Percentiles rank a stretch among this genome's conserved stretches.
These are phyloP conservation scores for Dysmachus trigonus DNA, from an alignment of 2,888 invertebrate species.

Conservation along the genomic window DNA sequence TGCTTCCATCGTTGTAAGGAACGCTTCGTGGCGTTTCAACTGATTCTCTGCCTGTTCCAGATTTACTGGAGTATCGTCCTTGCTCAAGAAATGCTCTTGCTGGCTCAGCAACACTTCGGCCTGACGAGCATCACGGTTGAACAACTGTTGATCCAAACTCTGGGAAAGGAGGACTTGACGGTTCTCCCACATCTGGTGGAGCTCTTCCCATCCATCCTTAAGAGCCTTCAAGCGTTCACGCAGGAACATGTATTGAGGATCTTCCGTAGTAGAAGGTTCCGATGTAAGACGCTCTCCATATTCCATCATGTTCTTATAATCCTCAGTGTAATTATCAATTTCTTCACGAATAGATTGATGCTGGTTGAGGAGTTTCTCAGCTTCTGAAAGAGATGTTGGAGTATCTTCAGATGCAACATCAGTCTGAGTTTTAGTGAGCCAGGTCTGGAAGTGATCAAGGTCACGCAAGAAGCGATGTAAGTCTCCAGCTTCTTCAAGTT, in stretches of 20 bases:
- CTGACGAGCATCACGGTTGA: conserved; percentile 96
- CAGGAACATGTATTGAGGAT: conserved; percentile 99
- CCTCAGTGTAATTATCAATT: conserved; percentile 98
- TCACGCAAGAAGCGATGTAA: conserved; percentile 97
- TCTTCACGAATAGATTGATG: conserved; percentile 99
- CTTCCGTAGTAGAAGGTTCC: conserved; percentile 87
- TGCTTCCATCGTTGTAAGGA: conserved; percentile 99
- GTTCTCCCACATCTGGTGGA: conserved; percentile 99
- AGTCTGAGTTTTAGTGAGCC: conserved; percentile 99
- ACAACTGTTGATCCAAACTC: conserved; percentile 92
- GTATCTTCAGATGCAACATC: conserved; percentile 97
- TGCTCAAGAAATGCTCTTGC: conserved; percentile 96
- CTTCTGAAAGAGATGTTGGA: conserved; percentile 91
- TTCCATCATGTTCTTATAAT: conserved; percentile 99
- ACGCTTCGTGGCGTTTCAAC: conserved; percentile 97
- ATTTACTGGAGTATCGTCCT: conserved; percentile 94
- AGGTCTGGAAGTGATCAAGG: conserved; percentile 99
- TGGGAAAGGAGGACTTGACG: conserved; percentile 93
- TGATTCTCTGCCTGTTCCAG: conserved; percentile 97
- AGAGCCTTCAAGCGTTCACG: conserved; percentile 96
- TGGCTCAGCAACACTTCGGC: conserved; percentile 97
- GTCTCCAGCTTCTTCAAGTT: conserved; percentile 98
- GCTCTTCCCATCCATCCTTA: conserved; percentile 98
- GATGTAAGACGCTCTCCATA: conserved; percentile 96
- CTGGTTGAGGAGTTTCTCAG: conserved; percentile 95